Base-by-base conservation (phyloP, 2,113 vertebrate genomes). In the Chionis minor region DNA sequence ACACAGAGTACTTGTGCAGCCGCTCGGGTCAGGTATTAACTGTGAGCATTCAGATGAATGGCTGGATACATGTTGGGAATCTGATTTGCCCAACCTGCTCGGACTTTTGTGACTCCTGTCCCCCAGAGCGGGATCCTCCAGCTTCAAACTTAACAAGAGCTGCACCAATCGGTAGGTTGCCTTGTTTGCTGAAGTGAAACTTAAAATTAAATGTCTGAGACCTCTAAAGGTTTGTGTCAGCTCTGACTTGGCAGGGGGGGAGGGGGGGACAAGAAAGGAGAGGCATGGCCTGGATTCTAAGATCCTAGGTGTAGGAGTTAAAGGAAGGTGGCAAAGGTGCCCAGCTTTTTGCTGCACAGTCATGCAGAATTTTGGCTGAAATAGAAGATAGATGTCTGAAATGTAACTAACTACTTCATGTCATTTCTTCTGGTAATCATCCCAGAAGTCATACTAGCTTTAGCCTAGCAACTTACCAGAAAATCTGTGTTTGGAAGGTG, bases 51-150 rank as follows among this genome's bases (percentile, higher is more conserved):
- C 98, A 98, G 66, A 97, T 99, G 97, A 98, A 98, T 3, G 98
- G 97, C 94, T 99, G 99, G 99, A 96, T 99, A 12, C 99, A 99
- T 3, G 97, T 98, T n/a, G 99, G 99, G 22, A 98, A 98, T 73
- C 98, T 99, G 15, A 66, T 99, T 59, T 99, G 99, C 90, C 99
- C 99, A 9, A 93, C 98, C 28, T 99, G 99, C 87, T 82, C 86
- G 2, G 98, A 99, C 96, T 99, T 99, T 97, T 99, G 99, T 72
- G 98, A 98, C 42, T 77, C 96, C 94, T 99, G 99, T 92, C 99
- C 99, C 3, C 98, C 98, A 2, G 99, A 99, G 44, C 97, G 97
- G 54, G 98, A 99, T 88, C 98, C 99, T 84, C 98, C 98, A 38
- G 95, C 97, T 88, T 40, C 94, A 44, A 99, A 99, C 96, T 51